Base-by-base conservation (phyloP, 92 coral and sea anemone genomes). In the Ricordea florida region DNA sequence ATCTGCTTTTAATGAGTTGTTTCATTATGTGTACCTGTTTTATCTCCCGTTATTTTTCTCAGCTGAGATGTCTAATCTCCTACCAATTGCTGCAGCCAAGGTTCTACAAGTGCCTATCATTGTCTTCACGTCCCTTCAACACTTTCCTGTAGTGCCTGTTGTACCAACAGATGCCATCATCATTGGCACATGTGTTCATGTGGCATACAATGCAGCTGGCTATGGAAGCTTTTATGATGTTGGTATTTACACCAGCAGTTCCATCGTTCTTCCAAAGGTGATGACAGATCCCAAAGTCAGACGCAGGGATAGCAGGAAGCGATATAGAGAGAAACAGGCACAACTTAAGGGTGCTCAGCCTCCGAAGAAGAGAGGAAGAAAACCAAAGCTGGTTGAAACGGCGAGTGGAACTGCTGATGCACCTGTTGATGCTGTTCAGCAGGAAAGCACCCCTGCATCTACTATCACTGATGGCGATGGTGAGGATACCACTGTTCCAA, bases 61-160 rank as follows among this genome's bases (percentile, higher is more conserved):
- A 87, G 92, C 84, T 60, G 92, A 87, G 51, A 81, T 87, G 87
- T 46, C 74, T 45, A 87, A 87, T 61, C 83, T 87, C 33, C 70
- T 87, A 41, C 92, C 92, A 23, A 74, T 87, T 51, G 84, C 92
- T 38, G 88, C 92, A 28, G 68, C 81, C 4, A 66, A 76, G 79
- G 88, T 75, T 22, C 48, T 87, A 23, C 69, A 57, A 61, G 66
- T 87, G 23, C 82, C 92, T 29, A 31, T 87, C 22, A 68, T 87
- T 15, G 68, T 87, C 66, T 87, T 87, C 75, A 87, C 92, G 23
- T 81, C 88, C 20, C 75, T 87, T 70, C 88, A 87, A 11, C 83
- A 64, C 31, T 87, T 81, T 50, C 92, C 92, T 0, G 76, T 87
- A 14, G 70, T 87, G 23, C 87, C 92, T 47, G 74, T 87, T 2